Base-by-base conservation (phyloP, 2,888 invertebrate species). In the Drosophila quinaria region DNA sequence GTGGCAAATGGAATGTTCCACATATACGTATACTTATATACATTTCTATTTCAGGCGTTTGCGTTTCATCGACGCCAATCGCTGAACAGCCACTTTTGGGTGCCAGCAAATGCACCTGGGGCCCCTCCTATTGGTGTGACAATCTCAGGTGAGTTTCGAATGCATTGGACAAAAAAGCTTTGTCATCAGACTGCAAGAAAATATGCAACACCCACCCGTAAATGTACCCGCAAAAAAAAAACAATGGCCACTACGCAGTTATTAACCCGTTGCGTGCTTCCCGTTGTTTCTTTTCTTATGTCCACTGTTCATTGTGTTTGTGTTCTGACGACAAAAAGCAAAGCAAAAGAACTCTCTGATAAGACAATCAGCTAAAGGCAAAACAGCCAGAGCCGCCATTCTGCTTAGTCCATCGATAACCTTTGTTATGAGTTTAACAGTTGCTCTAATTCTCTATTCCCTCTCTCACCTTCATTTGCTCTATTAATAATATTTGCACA, bases 61-160 rank as follows among this genome's bases (percentile, higher is more conserved):
- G 68, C 44, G 85, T 79, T 47, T 66, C 65, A 6, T 73, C 81
- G 39, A 75, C 84, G 55, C 87, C 87, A 44, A 47, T 81, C 11
- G 70, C 66, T 35, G 67, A 58, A 29, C 73, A 78, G 50, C 73
- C 55, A 31, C 87, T 95, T 29, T 75, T 96, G 51, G 95, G 95
- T 35, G 92, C 93, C 54, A 94, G 94, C 50, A 94, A 94, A 87
- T 97, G 97, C 91, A 95, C 96, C 6, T 96, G 95, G 95, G 97
- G 97, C 8, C 97, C 97, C 4, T 93, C 95, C 0, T 97, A 96
- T 90, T 97, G 97, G 97, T 97, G 97, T 92, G 89, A 81, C 9
- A 92, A 91, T 78, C 55, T 92, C 46, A 90, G 89, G 92, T 92
- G 80, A 92, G 92, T 90, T 54, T 44, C 25, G 5, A 64, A 22